Evolutionary conservation across 2,797 vertebrate genomes (phyloP).

Genomic region (Typhlichthys eigenmanni): DNA sequence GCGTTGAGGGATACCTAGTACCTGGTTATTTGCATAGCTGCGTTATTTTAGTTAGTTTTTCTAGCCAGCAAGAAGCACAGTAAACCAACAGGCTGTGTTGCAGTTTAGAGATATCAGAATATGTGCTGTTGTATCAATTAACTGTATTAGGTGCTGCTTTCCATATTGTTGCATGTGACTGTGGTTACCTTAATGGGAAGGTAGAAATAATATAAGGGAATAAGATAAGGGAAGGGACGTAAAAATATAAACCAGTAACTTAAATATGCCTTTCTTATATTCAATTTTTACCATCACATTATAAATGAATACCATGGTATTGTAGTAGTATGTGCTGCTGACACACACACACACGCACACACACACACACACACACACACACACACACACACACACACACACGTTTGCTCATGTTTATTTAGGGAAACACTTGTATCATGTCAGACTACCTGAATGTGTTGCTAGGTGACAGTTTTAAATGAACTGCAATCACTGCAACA

Average conservation of each 20-base stretch:
- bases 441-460: constrained; percentile 36
- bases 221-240: no score
- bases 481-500: constrained; percentile 6
- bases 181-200: not conserved
- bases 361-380: no score
- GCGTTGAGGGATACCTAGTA: no score
- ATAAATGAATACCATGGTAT: no score
- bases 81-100: no score
- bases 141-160: not conserved
- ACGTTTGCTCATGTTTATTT: not conserved
- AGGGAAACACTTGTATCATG: constrained; percentile 22
- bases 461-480: constrained; percentile 54
- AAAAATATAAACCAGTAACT: not conserved
- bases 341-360: not conserved
- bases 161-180: no score
- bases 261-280: not conserved
- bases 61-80: no score
- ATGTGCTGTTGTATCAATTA: no score
- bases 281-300: not conserved
- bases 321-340: not conserved
- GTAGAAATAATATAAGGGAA: no score
- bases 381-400: not conserved
- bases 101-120: no score
- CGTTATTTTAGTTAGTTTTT: no score
- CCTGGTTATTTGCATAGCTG: no score